Evolutionary conservation across 92 coral and sea anemone genomes (phyloP), one percentile per base, ranked within the genome.

Genomic region (Chrysogorgia sp.): DNA sequence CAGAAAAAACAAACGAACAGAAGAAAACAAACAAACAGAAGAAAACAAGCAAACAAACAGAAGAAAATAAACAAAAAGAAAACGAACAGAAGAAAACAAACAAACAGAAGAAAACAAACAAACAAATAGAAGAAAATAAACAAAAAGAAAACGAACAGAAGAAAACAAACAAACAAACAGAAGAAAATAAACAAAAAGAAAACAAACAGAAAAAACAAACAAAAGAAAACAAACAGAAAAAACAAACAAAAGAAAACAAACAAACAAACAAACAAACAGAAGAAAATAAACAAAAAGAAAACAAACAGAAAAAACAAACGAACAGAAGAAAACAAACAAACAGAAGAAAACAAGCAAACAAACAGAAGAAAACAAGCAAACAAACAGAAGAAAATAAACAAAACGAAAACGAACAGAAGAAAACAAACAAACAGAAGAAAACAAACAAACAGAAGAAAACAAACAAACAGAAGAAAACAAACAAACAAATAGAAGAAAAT

Each of bases 191-290:
- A 37, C 53, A 7, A n/a, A 47, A 47, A 15, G 15, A 12, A 7
- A 7, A 47, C 53, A 47, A 47, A 47, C 53, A 6, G n/a, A 15
- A 12, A 7, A 47, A 15, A 5, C 5, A 37, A 37, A 5, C 5
- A 37, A 37, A 4, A 37, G 10, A 37, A 5, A 22, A 0, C 26
- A 7, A 24, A 84, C 99, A 72, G 81, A 96, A 97, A 97, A 82
- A 96, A 96, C 99, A 96, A 21, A n/a, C n/a, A 15, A 21, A 4
- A 56, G 26, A 75, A 45, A 59, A 30, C 21, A 9, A 23, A 63
- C 5, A 12, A 74, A 72, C 10, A 72, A 72, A 49, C 49, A 65
- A 9, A 37, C 43, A 37, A 10, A 37, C 43, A 37, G 43, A 37
- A 5, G n/a, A n/a, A n/a, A n/a, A n/a, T n/a, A n/a, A n/a, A n/a